phyloP scores from a whole-genome alignment of 2,888 invertebrate genomes.

The Hetaerina titia region DNA sequence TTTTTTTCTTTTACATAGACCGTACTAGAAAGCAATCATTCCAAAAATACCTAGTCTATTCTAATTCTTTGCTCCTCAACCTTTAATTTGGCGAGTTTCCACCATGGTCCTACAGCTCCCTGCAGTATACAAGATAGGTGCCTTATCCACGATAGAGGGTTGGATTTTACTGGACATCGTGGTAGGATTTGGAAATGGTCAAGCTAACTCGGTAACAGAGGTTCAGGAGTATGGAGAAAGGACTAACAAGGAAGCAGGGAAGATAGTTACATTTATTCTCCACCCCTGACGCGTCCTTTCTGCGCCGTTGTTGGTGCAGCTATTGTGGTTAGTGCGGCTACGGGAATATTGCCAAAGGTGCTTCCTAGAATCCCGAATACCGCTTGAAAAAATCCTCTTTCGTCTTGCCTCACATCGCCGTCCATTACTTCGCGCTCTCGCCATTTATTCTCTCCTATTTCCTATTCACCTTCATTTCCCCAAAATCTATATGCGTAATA shows the following conservation, averaged over 20 bases:
- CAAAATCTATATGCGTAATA: background rate
- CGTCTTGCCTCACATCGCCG: background rate
- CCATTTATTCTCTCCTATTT: too few species aligned
- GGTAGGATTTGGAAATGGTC: background rate
- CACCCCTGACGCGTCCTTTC: background rate
- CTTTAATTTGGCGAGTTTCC: background rate
- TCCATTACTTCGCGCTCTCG: background rate
- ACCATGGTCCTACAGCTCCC: background rate
- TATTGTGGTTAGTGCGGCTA: background rate
- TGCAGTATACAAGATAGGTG: background rate
- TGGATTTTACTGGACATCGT: background rate
- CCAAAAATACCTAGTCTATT: too few species aligned
- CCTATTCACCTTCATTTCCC: background rate
- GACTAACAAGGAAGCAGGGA: background rate
- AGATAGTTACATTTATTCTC: background rate
- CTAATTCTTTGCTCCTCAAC: background rate
- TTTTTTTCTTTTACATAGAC: too few species aligned
- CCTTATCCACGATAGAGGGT: background rate
- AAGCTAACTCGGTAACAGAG: background rate
- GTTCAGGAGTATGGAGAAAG: background rate
- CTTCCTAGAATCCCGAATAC: background rate
- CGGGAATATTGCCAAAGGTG: background rate
- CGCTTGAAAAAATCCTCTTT: background rate
- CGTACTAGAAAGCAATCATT: too few species aligned
- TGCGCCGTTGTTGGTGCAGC: background rate